A percentile compares a stretch with the other conserved stretches of the same genome.
phyloP scores from a whole-genome alignment of 1,140 invertebrate species.

The Zaprionus ornatus region DNA sequence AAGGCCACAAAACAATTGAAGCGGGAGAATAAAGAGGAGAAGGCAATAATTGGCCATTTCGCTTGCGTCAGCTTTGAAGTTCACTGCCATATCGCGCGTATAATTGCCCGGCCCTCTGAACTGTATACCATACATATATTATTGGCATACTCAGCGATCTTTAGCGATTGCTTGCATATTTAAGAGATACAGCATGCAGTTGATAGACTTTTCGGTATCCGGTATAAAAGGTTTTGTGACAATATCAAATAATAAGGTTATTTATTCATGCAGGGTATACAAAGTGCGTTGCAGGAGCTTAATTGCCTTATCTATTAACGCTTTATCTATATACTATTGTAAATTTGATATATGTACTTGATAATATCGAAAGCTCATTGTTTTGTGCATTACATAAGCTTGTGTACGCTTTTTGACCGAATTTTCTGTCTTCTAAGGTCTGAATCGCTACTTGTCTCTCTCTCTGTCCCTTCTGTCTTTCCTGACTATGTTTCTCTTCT shows the following conservation, averaged over 20 bases:
- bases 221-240: not conserved
- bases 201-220: not conserved
- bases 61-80: conserved; percentile 52
- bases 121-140: conserved; percentile 21
- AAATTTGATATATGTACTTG: not conserved
- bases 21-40: not conserved
- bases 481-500: not conserved
- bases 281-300: not conserved
- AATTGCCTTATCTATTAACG: not conserved
- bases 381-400: not conserved
- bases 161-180: conserved; percentile 19
- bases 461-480: too few relatives aligned
- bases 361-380: conserved; percentile 3
- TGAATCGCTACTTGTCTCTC: too few relatives aligned
- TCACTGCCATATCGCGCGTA: conserved; percentile 45
- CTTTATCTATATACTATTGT: conserved; percentile 1
- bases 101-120: conserved; percentile 44
- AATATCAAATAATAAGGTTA: not conserved
- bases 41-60: conserved; percentile 26
- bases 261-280: conserved; percentile 3
- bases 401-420: not conserved
- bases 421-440: too few relatives aligned
- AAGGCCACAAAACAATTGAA: not conserved
- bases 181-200: conserved; percentile 1
- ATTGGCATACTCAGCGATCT: conserved; percentile 20